Evolutionary conservation across 2,797 vertebrate genomes (phyloP), one percentile per base, ranked within the genome.

Genomic region (Agapornis canus): DNA sequence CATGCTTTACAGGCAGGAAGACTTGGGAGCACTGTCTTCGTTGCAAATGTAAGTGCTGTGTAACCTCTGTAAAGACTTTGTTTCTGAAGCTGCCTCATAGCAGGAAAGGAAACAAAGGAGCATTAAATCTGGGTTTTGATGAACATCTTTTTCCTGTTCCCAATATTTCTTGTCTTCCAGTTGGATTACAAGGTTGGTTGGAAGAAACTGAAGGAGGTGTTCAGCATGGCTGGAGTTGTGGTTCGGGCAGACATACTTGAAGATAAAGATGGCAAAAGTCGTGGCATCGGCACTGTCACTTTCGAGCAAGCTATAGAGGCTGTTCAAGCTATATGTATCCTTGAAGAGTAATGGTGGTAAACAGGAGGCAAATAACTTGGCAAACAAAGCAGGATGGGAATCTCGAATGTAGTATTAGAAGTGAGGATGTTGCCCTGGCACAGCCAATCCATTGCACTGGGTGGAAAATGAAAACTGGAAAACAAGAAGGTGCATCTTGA

Each of bases 201-300:
- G 99, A 99, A 99, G 98, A 99, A 99, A 96, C 98, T 99, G 97
- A 99, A 99, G 66, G 99, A 99, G 96, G 99, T 99, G 13, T 99
- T 99, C 93, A 95, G 98, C 97, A 99, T 99, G 99, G 99, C 99
- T 0, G 99, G 99, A 16, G 97, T 98, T 35, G 99, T 99, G 64
- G 97, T 99, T 48, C 98, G 99, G 54, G 97, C 99, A 0, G 99
- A 99, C 97, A 99, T 99, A 83, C 97, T 99, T 61, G 99, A 99
- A 96, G 99, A 99, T 97, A 99, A 99, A 92, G 99, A 99, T 15
- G 99, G 99, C 40, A 99, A 99, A 95, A 99, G 99, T 95, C 98
- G 99, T 57, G 99, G 99, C 49, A 99, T 99, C 93, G 99, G 99
- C 97, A 99, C 99, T 0, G 99, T 99, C 48, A 99, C 99, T 10